These are phyloP conservation scores for Candoia aspera DNA, from an alignment of 2,113 vertebrate species.

Conservation along the genomic window DNA sequence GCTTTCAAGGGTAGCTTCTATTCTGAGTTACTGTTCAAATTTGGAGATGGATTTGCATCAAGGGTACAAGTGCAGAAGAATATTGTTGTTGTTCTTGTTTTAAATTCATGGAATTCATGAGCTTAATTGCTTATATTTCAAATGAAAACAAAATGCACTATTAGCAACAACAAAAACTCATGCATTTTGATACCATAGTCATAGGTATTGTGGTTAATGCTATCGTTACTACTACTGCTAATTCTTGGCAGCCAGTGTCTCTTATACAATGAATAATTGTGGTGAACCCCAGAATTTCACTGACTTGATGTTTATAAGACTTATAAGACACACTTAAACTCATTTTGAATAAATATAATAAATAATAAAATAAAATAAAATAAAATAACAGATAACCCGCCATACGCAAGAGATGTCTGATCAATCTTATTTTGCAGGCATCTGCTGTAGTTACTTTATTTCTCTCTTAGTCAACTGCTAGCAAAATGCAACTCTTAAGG, in stretches of 20 bases:
- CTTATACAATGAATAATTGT: background rate
- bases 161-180: background rate
- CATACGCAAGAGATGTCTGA: conserved; percentile 50
- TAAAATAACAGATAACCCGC: conserved; percentile 48
- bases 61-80: background rate
- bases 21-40: background rate
- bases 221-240: background rate
- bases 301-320: conserved; percentile 7
- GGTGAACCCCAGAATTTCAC: conserved; percentile 27
- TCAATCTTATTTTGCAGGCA: conserved; percentile 47
- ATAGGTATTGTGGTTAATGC: background rate
- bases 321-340: conserved; percentile 32
- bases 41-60: background rate
- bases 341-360: conserved; percentile 52
- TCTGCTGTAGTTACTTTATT: conserved; percentile 42
- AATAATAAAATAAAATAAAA: conserved; percentile 8
- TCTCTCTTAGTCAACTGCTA: background rate
- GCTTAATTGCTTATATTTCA: background rate
- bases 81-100: background rate
- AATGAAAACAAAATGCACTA: background rate
- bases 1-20: background rate
- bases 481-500: conserved; percentile 33
- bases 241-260: too few relatives aligned
- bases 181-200: background rate
- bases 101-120: background rate